Base-by-base conservation (phyloP, 2,113 vertebrate genomes). In the Corythornis madagascariensis region DNA sequence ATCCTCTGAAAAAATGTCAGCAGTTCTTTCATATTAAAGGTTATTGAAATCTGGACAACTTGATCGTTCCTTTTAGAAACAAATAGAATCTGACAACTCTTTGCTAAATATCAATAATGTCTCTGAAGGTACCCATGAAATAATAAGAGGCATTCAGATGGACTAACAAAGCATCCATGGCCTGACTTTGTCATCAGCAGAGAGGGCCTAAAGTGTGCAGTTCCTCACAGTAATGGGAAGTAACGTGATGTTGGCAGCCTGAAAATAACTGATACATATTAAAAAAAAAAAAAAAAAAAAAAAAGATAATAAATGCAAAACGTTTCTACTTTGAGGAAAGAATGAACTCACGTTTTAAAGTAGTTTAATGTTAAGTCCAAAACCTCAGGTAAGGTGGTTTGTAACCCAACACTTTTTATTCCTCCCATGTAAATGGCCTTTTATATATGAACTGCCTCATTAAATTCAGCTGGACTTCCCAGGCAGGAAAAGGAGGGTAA, bases 381-480 rank as follows among this genome's bases (percentile, higher is more conserved):
- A 84, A 53, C 56, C 25, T 95, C 71, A 73, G 12, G 73, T 76
- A 80, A 83, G 47, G 43, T 60, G 52, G 33, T 78, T 86, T 89
- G 72, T 67, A 92, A 64, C 13, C 33, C 61, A 88, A 53, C 15
- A 8, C 52, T 85, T 70, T 79, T 71, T 85, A 86, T 93, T 88
- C 72, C 69, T 86, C 52, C 28, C 64, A 38, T 33, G 40, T 71
- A 85, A 96, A 92, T 89, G 50, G 53, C 82, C 67, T 83, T 86
- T 85, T 86, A 73, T 83, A 72, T 83, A 71, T 5, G 53, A 92
- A 38, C 69, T 64, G 76, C 89, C 85, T 83, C 89, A 86, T 89
- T 93, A 92, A 93, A 77, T 91, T 83, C 79, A 47, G n/a, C 35
- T 88, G 65, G 42, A 48, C 69, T 88, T 93, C 79, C 75, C 69